These are phyloP conservation scores for Meloidogyne hapla DNA, from an alignment of 1,140 invertebrate genomes.

Conservation along the genomic window DNA sequence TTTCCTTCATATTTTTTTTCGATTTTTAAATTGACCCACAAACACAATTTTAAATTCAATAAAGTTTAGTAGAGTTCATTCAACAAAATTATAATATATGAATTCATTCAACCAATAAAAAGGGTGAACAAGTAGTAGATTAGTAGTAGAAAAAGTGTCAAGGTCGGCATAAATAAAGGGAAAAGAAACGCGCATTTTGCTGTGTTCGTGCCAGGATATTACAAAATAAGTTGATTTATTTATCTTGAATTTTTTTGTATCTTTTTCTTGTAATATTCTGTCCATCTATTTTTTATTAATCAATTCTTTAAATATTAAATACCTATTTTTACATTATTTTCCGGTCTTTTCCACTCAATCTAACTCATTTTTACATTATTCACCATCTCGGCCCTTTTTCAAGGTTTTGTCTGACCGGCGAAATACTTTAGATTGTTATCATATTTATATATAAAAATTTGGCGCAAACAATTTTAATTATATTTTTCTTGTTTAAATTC, in stretches of 20 bases:
- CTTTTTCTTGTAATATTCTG: too few relatives aligned
- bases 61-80: neutral
- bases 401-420: neutral
- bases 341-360: neutral
- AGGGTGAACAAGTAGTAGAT: neutral
- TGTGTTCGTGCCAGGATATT: slow-evolving; percentile 3
- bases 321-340: neutral
- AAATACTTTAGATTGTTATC: neutral
- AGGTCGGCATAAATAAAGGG: neutral
- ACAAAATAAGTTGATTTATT: too few relatives aligned
- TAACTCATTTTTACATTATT: neutral
- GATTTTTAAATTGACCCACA: neutral
- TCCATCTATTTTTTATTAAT: too few relatives aligned
- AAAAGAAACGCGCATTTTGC: neutral
- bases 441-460: neutral
- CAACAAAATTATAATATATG: neutral
- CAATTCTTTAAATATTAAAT: too few relatives aligned
- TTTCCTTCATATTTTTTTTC: neutral
- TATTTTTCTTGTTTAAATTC: too few relatives aligned
- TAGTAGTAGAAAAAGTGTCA: neutral
- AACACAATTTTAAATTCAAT: neutral
- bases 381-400: neutral
- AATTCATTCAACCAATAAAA: neutral
- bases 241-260: too few relatives aligned
- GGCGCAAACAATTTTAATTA: neutral